Percentiles rank a stretch among this genome's conserved stretches.
Evolutionary conservation across 2,797 vertebrate genomes (phyloP).

Genomic region (Coccyzus lansbergi): DNA sequence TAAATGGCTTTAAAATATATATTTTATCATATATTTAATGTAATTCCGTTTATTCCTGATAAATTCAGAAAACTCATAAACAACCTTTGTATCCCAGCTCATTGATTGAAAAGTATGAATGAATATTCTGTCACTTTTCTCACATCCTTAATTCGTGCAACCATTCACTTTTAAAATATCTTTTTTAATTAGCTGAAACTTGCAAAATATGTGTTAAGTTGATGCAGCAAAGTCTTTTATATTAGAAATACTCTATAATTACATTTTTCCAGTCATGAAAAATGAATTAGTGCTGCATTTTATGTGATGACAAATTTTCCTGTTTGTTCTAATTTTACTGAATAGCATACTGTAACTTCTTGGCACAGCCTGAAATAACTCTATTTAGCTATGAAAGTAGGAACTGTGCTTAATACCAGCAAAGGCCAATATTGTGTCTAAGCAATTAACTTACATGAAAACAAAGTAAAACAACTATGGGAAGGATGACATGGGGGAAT

Average conservation of each 20-base stretch:
- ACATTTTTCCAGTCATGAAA: conserved; percentile 74
- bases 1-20: not conserved
- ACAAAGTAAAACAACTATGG: not conserved
- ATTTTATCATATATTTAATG: not conserved
- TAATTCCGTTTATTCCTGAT: not conserved
- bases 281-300: conserved; percentile 79
- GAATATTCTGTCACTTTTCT: conserved; percentile 31
- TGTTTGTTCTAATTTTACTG: conserved; percentile 76
- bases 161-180: conserved; percentile 56
- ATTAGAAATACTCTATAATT: conserved; percentile 76
- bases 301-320: conserved; percentile 73
- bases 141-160: conserved; percentile 60
- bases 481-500: not conserved
- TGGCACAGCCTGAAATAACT: conserved; percentile 69
- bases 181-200: conserved; percentile 76
- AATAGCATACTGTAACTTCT: conserved; percentile 69
- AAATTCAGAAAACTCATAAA: not conserved
- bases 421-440: conserved; percentile 40
- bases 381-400: conserved; percentile 63
- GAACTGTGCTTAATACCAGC: conserved; percentile 25
- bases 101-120: conserved; percentile 52
- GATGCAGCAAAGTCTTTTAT: conserved; percentile 70
- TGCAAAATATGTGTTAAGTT: conserved; percentile 69
- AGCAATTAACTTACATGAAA: conserved; percentile 42
- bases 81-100: not conserved